These are phyloP conservation scores for Zosterops pallidus DNA, from an alignment of 2,113 vertebrate genomes.

Conservation along the genomic window DNA sequence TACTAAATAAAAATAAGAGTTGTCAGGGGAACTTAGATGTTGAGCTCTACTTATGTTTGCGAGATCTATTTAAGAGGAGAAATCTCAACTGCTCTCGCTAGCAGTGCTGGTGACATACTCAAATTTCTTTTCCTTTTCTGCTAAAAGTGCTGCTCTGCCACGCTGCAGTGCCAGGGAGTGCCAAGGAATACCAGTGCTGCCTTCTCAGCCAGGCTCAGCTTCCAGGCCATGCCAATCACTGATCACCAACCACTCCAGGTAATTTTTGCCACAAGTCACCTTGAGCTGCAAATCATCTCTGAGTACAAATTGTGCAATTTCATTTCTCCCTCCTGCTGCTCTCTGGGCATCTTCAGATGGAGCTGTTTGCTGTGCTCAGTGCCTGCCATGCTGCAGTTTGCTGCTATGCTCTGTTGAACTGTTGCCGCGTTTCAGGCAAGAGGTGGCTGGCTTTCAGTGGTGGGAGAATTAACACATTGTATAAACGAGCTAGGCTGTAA, in stretches of 20 bases:
- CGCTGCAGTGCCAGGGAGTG: background rate
- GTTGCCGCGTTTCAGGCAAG: background rate
- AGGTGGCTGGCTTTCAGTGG: background rate
- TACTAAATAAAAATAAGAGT: background rate
- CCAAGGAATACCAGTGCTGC: background rate
- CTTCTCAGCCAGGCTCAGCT: background rate
- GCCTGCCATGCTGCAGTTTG: background rate
- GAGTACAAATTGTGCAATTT: background rate
- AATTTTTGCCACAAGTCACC: background rate
- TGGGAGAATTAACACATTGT: constrained; percentile 1
- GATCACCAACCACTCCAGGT: too few species aligned
- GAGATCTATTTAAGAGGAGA: background rate
- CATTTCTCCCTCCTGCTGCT: background rate
- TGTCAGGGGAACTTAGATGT: background rate
- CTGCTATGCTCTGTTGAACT: background rate
- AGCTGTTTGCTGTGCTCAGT: background rate
- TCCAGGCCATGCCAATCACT: background rate
- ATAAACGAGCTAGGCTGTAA: background rate
- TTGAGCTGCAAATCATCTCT: background rate
- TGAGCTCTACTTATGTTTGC: background rate
- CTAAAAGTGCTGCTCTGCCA: background rate
- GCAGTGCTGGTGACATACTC: background rate
- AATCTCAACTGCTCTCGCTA: background rate
- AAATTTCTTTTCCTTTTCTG: background rate
- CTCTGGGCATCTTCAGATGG: background rate